phyloP scores from a whole-genome alignment of 2,888 invertebrate species.

The Eretmocerus hayati region DNA sequence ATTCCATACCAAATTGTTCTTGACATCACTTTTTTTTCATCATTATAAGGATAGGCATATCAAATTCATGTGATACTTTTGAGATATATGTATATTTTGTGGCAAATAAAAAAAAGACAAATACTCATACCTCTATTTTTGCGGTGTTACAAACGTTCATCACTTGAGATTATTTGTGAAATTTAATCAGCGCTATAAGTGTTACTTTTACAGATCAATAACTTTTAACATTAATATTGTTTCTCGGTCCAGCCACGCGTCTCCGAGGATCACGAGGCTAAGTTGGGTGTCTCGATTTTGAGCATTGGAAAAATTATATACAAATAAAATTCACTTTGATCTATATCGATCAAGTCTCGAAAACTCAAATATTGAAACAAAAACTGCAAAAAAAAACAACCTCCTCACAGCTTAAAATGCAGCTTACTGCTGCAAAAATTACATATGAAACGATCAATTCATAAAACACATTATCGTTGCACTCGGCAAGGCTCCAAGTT shows the following conservation, averaged over 20 bases:
- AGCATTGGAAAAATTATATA: too few species aligned
- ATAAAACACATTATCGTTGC: too few species aligned
- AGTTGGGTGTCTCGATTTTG: background rate
- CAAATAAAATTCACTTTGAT: too few species aligned
- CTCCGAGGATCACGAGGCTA: conserved; percentile 36
- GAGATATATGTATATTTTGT: conserved; percentile 3
- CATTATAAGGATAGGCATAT: conserved; percentile 4
- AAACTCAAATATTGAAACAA: too few species aligned
- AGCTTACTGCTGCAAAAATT: too few species aligned
- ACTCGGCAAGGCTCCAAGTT: too few species aligned
- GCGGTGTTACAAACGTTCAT: conserved; percentile 33
- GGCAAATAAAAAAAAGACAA: conserved; percentile 16
- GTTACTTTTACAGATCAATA: conserved; percentile 21
- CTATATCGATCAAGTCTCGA: too few species aligned
- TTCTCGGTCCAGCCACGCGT: conserved; percentile 48
- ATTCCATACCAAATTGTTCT: conserved; percentile 16
- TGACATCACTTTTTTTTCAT: conserved; percentile 3
- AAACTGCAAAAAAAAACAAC: too few species aligned
- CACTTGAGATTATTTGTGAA: conserved; percentile 27
- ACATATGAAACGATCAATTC: too few species aligned
- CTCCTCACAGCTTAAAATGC: too few species aligned
- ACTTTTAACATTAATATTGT: conserved; percentile 38
- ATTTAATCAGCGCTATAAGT: conserved; percentile 14
- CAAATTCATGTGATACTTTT: conserved; percentile 5
- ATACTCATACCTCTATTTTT: conserved; percentile 16